Evolutionary conservation across 1,140 invertebrate species (phyloP), one percentile per base, ranked within the genome.

Genomic region (Eulimnadia texana): DNA sequence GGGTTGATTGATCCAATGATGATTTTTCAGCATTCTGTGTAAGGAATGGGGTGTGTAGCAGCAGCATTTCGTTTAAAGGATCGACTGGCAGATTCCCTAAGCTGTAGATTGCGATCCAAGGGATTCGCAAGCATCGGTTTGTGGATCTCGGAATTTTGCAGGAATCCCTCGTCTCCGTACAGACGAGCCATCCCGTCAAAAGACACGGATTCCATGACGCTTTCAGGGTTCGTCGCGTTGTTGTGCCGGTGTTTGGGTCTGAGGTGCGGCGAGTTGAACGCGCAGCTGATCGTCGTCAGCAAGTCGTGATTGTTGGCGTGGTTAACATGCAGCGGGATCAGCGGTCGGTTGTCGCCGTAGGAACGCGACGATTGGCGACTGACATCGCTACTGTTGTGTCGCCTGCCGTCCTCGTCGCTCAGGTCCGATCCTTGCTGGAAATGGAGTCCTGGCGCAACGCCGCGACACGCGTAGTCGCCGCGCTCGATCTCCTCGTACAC

Each of bases 401-500:
- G 76, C 33, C 83, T 82, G 11, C 82, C 83, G 68, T 82, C 80
- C 66, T 89, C 86, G 68, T 89, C 86, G 28, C 84, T 85, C 78
- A 87, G 79, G 68, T 89, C 86, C 0, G 84, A 86, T 60, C 84
- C 82, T 57, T 85, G 78, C 64, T 67, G 64, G 3, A 49, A 49
- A 19, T 66, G 52, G 22, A 33, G 25, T 11, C 28, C 58, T 23
- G 54, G 55, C 50, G 47, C 58, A 33, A n/a, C 50, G 58, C n/a
- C n/a, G 23, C 55, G 27, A 42, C 42, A 58, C 6, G 29, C 6
- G 16, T 42, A 58, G 27, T 58, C 71, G 33, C 74, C 75, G 0
- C 84, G 77, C 66, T 88, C 85, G 51, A 88, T 88, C 68, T 88
- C 86, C 70, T 88, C 86, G 69, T 88, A 88, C 1, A 88, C 85